A percentile compares a stretch with the other conserved stretches of the same genome.
phyloP scores from a whole-genome alignment of 2,797 vertebrate species.

The Petrocephalus sullivani region DNA sequence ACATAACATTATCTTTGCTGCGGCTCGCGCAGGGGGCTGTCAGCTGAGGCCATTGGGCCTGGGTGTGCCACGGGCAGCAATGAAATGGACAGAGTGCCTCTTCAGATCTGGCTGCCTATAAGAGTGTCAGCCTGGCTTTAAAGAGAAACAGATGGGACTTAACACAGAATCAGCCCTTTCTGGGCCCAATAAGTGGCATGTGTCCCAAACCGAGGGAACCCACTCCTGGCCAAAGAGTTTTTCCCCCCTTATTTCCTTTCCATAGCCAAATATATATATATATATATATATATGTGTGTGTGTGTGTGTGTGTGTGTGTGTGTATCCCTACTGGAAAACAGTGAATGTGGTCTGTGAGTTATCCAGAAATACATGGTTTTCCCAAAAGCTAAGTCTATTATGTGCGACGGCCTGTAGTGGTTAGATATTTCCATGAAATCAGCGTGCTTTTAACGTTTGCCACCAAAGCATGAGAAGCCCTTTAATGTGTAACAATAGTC shows the following conservation, averaged over 20 bases:
- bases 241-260: slow-evolving; percentile 3
- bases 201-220: slow-evolving; percentile 24
- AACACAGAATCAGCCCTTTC: slow-evolving; percentile 24
- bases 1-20: background rate
- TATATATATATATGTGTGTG: background rate
- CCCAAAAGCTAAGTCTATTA: slow-evolving; percentile 17
- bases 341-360: background rate
- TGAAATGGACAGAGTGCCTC: background rate
- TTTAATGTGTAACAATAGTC: slow-evolving; percentile 13
- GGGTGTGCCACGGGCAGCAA: background rate
- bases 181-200: slow-evolving; percentile 15
- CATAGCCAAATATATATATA: background rate
- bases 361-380: slow-evolving; percentile 8
- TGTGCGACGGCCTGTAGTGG: slow-evolving; percentile 6
- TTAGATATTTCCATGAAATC: slow-evolving; percentile 19
- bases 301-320: background rate
- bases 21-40: background rate
- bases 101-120: slow-evolving; percentile 16
- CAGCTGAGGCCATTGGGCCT: slow-evolving; percentile 8
- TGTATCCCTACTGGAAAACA: background rate
- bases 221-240: background rate
- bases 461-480: slow-evolving; percentile 15
- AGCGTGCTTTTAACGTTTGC: slow-evolving; percentile 24
- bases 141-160: slow-evolving; percentile 25
- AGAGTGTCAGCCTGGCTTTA: slow-evolving; percentile 19